These are phyloP conservation scores for Serrognathus titanus DNA, from an alignment of 2,888 invertebrate genomes.

Conservation along the genomic window DNA sequence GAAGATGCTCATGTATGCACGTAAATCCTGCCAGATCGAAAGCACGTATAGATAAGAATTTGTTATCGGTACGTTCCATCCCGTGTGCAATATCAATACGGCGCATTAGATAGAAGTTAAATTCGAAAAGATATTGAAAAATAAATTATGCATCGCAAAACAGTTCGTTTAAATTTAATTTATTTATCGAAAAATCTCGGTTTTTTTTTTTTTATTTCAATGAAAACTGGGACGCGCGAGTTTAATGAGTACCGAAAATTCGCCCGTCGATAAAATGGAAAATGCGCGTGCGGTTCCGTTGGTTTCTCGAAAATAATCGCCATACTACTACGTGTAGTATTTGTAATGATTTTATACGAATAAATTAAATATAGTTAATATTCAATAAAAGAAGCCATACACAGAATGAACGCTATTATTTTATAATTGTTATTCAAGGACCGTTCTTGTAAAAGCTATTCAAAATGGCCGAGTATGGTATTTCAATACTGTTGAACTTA, in stretches of 20 bases:
- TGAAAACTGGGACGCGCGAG: no score
- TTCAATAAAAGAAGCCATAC: conserved; percentile 11
- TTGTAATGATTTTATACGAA: conserved; percentile 11
- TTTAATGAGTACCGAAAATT: no score
- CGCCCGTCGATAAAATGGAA: no score
- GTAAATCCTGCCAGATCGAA: not conserved
- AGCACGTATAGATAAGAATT: conserved; percentile 11
- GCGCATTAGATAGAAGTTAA: no score
- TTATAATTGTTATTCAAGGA: conserved; percentile 26
- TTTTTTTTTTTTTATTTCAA: no score
- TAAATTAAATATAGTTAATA: conserved; percentile 14
- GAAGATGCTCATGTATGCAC: not conserved
- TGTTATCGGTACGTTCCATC: conserved; percentile 1
- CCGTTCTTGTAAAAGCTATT: conserved; percentile 25
- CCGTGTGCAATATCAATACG: not conserved
- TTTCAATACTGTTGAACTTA: conserved; percentile 7
- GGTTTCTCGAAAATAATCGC: not conserved
- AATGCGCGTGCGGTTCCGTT: no score
- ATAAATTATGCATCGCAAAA: not conserved
- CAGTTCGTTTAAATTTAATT: not conserved
- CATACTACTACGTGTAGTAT: conserved; percentile 12
- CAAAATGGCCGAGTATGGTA: conserved; percentile 26
- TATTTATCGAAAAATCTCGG: not conserved
- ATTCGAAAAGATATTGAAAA: not conserved
- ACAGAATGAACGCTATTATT: conserved; percentile 23